Percentiles rank a stretch among this genome's conserved stretches.
Evolutionary conservation across 2,888 invertebrate genomes (phyloP).

Genomic region (Agriopis aurantiaria): DNA sequence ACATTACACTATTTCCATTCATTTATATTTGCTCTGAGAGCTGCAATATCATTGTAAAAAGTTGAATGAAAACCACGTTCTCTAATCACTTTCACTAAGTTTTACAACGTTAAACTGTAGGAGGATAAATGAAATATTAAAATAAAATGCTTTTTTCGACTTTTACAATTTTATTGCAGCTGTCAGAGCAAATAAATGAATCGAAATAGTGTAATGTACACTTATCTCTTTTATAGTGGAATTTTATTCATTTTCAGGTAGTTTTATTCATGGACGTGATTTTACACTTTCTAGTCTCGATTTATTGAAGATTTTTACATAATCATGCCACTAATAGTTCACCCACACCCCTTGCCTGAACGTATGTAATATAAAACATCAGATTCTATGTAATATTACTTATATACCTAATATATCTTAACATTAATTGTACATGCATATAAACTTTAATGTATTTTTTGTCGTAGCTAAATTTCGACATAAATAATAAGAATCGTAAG

Average conservation of each 20-base stretch:
- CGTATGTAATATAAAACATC: constrained; percentile 14
- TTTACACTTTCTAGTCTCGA: constrained; percentile 83
- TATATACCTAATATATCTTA: constrained; percentile 7
- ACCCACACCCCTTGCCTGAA: constrained; percentile 37
- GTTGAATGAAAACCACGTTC: too few relatives aligned
- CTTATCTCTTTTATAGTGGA: background rate
- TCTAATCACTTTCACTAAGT: too few relatives aligned
- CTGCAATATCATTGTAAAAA: too few relatives aligned
- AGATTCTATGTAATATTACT: constrained; percentile 9
- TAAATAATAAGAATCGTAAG: constrained; percentile 3
- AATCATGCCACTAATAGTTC: constrained; percentile 47
- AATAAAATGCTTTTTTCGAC: too few relatives aligned
- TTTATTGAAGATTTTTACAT: constrained; percentile 69
- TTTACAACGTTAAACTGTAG: too few relatives aligned
- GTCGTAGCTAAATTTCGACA: constrained; percentile 5
- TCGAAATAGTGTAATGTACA: too few relatives aligned
- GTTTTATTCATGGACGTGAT: constrained; percentile 67
- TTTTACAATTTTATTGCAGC: too few relatives aligned
- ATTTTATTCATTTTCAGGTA: constrained; percentile 54
- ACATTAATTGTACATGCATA: constrained; percentile 11
- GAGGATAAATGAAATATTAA: too few relatives aligned
- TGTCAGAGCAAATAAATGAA: too few relatives aligned
- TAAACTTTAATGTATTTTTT: constrained; percentile 12
- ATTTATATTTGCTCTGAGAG: too few relatives aligned
- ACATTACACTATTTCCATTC: too few relatives aligned